These are phyloP conservation scores for Callinectes sapidus DNA, from an alignment of 2,888 invertebrate species.

Conservation along the genomic window DNA sequence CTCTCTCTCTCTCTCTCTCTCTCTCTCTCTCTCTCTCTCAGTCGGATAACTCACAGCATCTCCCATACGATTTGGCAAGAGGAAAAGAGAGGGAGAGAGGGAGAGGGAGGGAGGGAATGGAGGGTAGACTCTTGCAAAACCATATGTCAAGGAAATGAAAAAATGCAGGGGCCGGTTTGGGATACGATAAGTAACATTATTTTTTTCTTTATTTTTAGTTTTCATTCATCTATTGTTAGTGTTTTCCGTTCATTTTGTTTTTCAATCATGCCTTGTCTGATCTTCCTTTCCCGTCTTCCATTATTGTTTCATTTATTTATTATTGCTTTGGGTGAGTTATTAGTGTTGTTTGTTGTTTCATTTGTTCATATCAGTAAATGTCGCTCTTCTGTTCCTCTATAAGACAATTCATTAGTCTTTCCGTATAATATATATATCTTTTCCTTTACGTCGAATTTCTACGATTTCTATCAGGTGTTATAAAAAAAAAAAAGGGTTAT, in stretches of 20 bases:
- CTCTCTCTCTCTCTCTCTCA: background rate
- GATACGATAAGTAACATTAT: background rate
- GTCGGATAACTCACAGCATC: background rate
- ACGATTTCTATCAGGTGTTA: background rate
- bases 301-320: background rate
- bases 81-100: background rate
- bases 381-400: background rate
- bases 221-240: background rate
- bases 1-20: no score
- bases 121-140: background rate
- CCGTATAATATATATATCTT: background rate
- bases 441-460: background rate
- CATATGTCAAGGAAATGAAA: background rate
- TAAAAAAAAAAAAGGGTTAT: background rate
- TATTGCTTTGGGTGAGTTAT: background rate
- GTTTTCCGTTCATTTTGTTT: background rate
- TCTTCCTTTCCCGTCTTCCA: background rate
- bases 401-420: background rate
- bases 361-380: background rate
- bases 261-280: background rate
- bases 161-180: no score
- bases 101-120: background rate
- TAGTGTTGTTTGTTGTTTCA: background rate
- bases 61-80: constrained; percentile 17
- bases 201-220: background rate